Evolutionary conservation across 30 jellyfish, hydroid and myxozoan species (phyloP).

Genomic region (Aurelia sp.): DNA sequence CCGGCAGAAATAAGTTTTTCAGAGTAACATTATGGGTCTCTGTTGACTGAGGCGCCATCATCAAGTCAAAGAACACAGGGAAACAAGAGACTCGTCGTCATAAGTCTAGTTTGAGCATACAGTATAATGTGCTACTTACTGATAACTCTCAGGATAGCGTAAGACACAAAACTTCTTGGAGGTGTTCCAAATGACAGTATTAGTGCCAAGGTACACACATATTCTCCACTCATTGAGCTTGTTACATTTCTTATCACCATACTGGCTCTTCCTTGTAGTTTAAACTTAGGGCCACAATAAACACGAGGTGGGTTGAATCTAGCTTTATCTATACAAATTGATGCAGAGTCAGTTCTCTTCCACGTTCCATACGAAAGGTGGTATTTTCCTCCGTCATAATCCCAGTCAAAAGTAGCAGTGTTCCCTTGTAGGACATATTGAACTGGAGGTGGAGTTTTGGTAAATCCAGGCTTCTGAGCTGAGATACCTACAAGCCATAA

Average conservation of each 20-base stretch:
- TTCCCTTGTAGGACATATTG: slow-evolving; percentile 34
- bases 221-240: slow-evolving; percentile 3
- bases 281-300: not conserved
- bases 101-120: too few species aligned
- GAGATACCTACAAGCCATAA: not conserved
- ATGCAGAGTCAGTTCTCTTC: not conserved
- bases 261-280: not conserved
- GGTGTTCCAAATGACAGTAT: not conserved
- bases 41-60: too few species aligned
- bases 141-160: slow-evolving; percentile 20
- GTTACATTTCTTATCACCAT: slow-evolving; percentile 11
- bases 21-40: too few species aligned
- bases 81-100: too few species aligned
- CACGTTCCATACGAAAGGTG: slow-evolving; percentile 8
- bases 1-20: too few species aligned
- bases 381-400: not conserved
- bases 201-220: slow-evolving; percentile 5
- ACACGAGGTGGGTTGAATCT: not conserved
- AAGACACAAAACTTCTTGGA: not conserved
- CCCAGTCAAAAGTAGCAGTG: slow-evolving; percentile 47
- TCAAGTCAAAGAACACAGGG: too few species aligned
- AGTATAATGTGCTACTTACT: slow-evolving; percentile 23
- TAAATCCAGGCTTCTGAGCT: not conserved
- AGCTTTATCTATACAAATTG: not conserved
- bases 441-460: slow-evolving; percentile 33